Percentiles rank a stretch among this genome's conserved stretches.
These are phyloP conservation scores for Idris sp. DNA, from an alignment of 1,140 invertebrate species.

Conservation along the genomic window DNA sequence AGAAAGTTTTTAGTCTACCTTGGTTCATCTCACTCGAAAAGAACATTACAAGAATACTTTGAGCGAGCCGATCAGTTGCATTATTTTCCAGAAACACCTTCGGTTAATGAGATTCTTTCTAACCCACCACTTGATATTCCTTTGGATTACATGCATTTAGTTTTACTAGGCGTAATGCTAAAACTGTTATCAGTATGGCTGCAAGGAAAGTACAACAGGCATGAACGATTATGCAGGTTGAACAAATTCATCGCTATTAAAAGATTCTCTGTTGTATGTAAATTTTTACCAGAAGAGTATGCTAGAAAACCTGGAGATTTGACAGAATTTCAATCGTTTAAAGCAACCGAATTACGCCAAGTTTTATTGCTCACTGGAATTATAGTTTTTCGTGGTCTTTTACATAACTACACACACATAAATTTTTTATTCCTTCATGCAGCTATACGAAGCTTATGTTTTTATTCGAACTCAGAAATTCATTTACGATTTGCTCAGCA, in stretches of 20 bases:
- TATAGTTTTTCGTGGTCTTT: neutral
- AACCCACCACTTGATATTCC: constrained; percentile 1
- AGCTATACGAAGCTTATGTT: constrained; percentile 1
- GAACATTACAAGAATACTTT: constrained; percentile 4
- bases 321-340: neutral
- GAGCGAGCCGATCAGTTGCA: neutral
- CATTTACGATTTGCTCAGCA: constrained; percentile 5
- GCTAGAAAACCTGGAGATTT: constrained; percentile 4
- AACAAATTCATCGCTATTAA: neutral
- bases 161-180: neutral
- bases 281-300: constrained; percentile 5
- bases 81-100: neutral
- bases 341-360: constrained; percentile 10
- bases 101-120: neutral
- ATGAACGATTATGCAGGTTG: neutral
- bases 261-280: constrained; percentile 3
- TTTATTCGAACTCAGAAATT: neutral
- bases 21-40: constrained; percentile 1
- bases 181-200: constrained; percentile 3
- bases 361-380: constrained; percentile 7
- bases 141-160: constrained; percentile 11
- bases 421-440: constrained; percentile 10
- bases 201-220: neutral
- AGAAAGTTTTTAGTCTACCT: neutral
- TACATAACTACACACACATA: neutral